phyloP scores from a whole-genome alignment of 1,140 invertebrate genomes.

The Ceratina australensis region DNA sequence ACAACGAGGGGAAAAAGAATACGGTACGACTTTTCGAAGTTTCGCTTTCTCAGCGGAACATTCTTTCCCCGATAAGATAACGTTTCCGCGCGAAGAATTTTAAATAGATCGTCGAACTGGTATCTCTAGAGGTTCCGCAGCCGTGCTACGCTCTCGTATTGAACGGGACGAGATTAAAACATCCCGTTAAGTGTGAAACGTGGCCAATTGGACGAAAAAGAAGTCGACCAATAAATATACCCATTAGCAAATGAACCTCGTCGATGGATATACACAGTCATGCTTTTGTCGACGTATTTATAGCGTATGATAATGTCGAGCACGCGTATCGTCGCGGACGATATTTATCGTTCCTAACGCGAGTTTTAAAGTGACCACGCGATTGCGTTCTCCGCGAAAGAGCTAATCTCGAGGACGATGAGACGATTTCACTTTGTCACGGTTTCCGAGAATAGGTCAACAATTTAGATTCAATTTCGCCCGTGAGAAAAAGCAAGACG shows the following conservation, averaged over 20 bases:
- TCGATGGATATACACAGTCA: neutral
- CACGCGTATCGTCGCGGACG: neutral
- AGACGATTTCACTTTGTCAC: neutral
- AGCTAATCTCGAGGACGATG: neutral
- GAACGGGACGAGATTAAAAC: constrained; percentile 16
- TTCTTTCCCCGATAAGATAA: constrained; percentile 42
- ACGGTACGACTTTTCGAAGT: constrained; percentile 31
- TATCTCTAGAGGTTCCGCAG: neutral
- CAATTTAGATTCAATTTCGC: neutral
- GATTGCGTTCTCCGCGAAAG: neutral
- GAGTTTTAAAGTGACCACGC: neutral
- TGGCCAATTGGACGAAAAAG: neutral
- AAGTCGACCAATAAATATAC: neutral
- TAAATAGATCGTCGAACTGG: constrained; percentile 40
- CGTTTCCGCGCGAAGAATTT: constrained; percentile 41
- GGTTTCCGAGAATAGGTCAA: neutral
- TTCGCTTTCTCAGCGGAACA: constrained; percentile 27
- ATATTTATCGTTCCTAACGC: neutral
- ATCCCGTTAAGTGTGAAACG: neutral
- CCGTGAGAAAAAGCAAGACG: no score
- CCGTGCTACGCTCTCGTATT: neutral
- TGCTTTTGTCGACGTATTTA: neutral
- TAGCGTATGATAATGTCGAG: neutral
- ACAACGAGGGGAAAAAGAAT: constrained; percentile 11
- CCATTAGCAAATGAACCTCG: neutral